Evolutionary conservation across 2,113 vertebrate genomes (phyloP), one percentile per base, ranked within the genome.

Genomic region (Rhipidura dahli): DNA sequence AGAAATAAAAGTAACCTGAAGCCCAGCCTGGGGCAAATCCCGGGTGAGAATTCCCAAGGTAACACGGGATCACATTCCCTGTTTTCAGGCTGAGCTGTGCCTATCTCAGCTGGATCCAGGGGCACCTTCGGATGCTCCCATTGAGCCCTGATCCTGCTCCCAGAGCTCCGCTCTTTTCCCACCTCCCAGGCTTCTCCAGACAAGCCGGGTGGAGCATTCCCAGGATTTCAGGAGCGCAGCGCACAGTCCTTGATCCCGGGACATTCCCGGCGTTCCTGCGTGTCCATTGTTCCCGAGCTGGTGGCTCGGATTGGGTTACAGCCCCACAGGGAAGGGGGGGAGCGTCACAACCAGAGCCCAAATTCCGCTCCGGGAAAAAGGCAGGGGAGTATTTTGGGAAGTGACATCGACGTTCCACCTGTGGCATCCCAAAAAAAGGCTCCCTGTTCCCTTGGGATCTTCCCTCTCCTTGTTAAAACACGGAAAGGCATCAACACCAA

Each of bases 331-430:
- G 47, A 9, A 20, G 4, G 6, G 14, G 10, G 21, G 14, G 9
- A 42, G 39, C 64, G 66, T 88, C 91, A 89, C 71, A 31, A 13
- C 11, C 63, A 12, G 42, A 51, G 60, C 86, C 63, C 53, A 14
- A 60, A 94, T 95, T 63, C 90, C 81, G 13, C 26, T 2, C 35
- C 11, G 1, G 22, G 63, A 5, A 51, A 86, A 90, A 92, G 71
- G 65, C 78, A 80, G 60, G 59, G 0, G 54, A 40, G 64, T 95
- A 96, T 96, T 97, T 96, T 96, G 89, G 94, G 95, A 87, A 83
- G 57, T 75, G 92, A 53, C 64, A n/a, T 75, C 65, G 6, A 40
- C 12, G 33, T 59, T 63, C 64, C 75, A 73, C 5, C 15, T 57
- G 69, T 50, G 89, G 79, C 73, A 65, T 83, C 95, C 92, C 35